Base-by-base conservation (phyloP, 1,140 invertebrate species). In the Pemphigus obesinymphae region DNA sequence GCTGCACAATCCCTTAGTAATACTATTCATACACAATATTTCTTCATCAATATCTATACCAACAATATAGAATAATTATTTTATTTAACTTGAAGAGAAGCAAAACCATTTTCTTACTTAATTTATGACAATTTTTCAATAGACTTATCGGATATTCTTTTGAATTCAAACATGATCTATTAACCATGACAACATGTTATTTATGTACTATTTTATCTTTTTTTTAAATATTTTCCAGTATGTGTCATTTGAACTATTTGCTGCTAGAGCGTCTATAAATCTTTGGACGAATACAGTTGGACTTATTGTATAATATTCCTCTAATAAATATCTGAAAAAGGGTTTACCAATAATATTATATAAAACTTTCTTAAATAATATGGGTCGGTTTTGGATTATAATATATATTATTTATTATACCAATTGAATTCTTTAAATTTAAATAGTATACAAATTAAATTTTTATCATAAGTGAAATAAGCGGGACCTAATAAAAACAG, bases 101-200 rank as follows among this genome's bases (percentile, higher is more conserved):
- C 11, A 66, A 1, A 66, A n/a, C 3, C 76, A 23, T 58, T 37
- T 50, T n/a, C 53, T 61, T 85, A 93, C 91, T 91, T 86, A 90
- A 88, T 87, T 92, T 92, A 83, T 92, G 89, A 87, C 96, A 97
- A 83, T 90, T 89, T 88, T 94, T 96, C 6, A 99, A 89, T 10
- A 99, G 88, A 68, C 90, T 89, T 58, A 91, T 87, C 2, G 99
- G 88, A 88, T 97, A 95, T 88, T 99, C 96, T 87, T 95, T 87
- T 99, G 97, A 50, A 92, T 89, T 26, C 96, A 96, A 85, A 97
- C 93, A 11, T 94, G 91, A 88, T 98, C 96, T 89, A 99, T 96
- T 31, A 99, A 89, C 96, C 97, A 99, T 31, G 96, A 96, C 82
- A 99, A 90, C 91, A 99, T 99, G 86, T 99, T 97, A 34, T 96